A percentile compares a stretch with the other conserved stretches of the same genome.
phyloP scores from a whole-genome alignment of 2,888 invertebrate species.

The Sminthurides aquaticus region DNA sequence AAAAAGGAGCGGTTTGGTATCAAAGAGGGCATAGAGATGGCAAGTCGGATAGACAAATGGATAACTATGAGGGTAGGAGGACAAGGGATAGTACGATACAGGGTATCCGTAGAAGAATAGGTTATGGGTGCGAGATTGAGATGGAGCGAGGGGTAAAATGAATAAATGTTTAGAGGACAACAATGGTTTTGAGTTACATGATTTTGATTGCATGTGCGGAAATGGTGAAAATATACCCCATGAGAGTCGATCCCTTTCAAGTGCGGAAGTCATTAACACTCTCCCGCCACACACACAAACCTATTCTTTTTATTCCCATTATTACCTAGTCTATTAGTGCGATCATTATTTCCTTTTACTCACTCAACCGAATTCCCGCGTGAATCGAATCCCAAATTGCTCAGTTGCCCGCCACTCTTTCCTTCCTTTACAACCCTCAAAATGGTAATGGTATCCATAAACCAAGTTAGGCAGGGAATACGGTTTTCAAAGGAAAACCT shows the following conservation, averaged over 20 bases:
- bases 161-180: constrained; percentile 8
- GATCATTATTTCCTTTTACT: neutral
- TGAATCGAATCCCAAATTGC: neutral
- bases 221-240: constrained; percentile 39
- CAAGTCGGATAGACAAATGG: no score
- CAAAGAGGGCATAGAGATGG: no score
- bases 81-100: neutral
- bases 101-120: no score
- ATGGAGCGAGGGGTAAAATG: neutral
- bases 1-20: no score
- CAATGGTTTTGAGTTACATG: constrained; percentile 12
- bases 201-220: constrained; percentile 27
- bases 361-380: neutral
- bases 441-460: no score
- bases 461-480: no score
- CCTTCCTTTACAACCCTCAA: no score
- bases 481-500: no score
- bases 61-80: neutral
- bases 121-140: neutral
- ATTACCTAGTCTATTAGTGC: neutral
- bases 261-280: constrained; percentile 43
- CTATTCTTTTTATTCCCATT: constrained; percentile 1
- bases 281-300: constrained; percentile 21
- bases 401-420: no score
- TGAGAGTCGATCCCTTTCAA: constrained; percentile 35